Evolutionary conservation across 2,797 vertebrate genomes (phyloP).

Genomic region (Danio choprae): DNA sequence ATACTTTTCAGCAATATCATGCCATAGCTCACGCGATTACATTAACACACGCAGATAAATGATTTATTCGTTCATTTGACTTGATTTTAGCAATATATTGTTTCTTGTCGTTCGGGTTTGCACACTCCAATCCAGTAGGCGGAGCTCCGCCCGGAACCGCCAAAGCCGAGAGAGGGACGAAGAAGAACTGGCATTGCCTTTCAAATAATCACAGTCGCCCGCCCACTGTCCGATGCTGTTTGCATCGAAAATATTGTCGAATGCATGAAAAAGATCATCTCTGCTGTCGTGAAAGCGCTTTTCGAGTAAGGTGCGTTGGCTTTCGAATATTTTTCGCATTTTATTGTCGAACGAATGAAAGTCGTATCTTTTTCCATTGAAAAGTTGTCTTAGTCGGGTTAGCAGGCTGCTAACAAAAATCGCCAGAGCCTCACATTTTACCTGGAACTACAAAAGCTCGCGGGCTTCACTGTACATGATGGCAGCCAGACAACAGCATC

Average conservation of each 20-base stretch:
- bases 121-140: slow-evolving; percentile 8
- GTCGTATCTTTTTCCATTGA: slow-evolving; percentile 8
- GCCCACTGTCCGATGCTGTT: slow-evolving; percentile 35
- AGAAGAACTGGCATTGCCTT: slow-evolving; percentile 42
- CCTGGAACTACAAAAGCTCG: slow-evolving; percentile 43
- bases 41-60: no score
- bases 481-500: slow-evolving; percentile 10
- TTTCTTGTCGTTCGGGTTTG: not conserved
- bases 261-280: slow-evolving; percentile 35
- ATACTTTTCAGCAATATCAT: not conserved
- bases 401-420: slow-evolving; percentile 45
- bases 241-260: slow-evolving; percentile 43
- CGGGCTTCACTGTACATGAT: slow-evolving; percentile 32
- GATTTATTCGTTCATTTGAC: not conserved
- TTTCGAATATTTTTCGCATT: slow-evolving; percentile 7
- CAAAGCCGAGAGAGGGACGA: not conserved
- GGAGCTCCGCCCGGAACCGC: not conserved
- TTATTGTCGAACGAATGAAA: not conserved
- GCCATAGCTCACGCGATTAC: not conserved
- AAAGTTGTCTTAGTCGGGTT: slow-evolving; percentile 48
- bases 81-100: not conserved
- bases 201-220: slow-evolving; percentile 56
- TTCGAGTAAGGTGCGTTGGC: slow-evolving; percentile 43
- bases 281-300: not conserved
- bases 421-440: slow-evolving; percentile 37